Evolutionary conservation across 2,888 invertebrate species (phyloP).

Genomic region (Mythimna ferrago): DNA sequence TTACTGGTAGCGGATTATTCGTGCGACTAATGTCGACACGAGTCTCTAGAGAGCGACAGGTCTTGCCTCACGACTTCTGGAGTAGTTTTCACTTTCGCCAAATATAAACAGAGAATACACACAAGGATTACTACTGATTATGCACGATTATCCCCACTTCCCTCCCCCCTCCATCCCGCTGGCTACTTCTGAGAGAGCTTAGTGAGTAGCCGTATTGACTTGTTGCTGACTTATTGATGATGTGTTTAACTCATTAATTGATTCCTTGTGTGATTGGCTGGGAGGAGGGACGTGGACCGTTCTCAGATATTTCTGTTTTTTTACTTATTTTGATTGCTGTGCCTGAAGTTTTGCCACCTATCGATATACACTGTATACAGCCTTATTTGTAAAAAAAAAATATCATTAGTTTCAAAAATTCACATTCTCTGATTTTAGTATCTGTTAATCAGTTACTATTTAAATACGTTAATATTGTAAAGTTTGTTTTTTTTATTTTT

Average conservation of each 20-base stretch:
- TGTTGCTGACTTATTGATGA: conserved; percentile 4
- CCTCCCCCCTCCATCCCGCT: background rate
- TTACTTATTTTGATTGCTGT: background rate
- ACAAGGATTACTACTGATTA: conserved; percentile 7
- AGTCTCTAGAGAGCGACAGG: background rate
- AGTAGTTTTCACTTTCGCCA: background rate
- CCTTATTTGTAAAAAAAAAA: too few relatives aligned
- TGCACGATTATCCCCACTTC: conserved; percentile 7
- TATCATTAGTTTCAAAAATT: too few relatives aligned
- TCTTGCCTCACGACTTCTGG: background rate
- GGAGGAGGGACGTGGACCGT: too few relatives aligned
- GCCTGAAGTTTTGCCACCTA: background rate
- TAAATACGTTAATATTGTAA: too few relatives aligned
- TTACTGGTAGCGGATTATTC: background rate
- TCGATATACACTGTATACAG: background rate
- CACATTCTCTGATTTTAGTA: too few relatives aligned
- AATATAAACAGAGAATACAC: background rate
- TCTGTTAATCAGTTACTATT: too few relatives aligned
- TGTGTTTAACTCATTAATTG: conserved; percentile 22
- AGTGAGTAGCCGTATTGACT: background rate
- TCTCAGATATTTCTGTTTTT: background rate
- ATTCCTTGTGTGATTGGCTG: background rate
- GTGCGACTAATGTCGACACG: background rate
- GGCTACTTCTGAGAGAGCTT: background rate
- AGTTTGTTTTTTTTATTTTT: too few relatives aligned